Evolutionary conservation across 2,113 vertebrate genomes (phyloP).

Genomic region (Notarius lentiginosus): DNA sequence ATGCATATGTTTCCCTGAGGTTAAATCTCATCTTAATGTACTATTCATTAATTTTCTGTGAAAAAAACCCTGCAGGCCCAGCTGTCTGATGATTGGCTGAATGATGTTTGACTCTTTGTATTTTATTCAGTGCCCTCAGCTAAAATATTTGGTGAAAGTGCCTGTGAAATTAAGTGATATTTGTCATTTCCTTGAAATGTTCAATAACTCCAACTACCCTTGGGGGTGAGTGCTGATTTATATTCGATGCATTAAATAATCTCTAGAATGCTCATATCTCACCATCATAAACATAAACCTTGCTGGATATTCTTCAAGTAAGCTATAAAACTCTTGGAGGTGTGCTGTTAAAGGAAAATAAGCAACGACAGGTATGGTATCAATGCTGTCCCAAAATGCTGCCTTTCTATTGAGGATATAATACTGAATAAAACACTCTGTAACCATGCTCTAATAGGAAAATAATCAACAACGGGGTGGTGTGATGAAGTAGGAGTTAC

Average conservation of each 20-base stretch:
- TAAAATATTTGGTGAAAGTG: not conserved
- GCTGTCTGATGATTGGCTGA: not conserved
- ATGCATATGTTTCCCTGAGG: conserved; percentile 2
- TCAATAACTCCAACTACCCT: not conserved
- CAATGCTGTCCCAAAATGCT: not conserved
- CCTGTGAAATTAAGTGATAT: not conserved
- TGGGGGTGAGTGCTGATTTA: not conserved
- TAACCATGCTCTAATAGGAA: no score
- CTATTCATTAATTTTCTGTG: not conserved
- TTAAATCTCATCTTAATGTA: not conserved
- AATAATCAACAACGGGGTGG: no score
- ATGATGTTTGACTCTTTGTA: not conserved
- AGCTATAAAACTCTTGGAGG: not conserved
- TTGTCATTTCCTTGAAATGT: not conserved
- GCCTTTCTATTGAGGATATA: no score
- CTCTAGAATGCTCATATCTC: not conserved
- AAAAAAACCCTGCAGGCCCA: not conserved
- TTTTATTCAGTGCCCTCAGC: not conserved
- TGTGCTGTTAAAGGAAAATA: not conserved
- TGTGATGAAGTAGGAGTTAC: no score
- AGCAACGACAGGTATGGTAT: not conserved
- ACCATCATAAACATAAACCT: not conserved
- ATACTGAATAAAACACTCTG: no score
- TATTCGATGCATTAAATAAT: not conserved
- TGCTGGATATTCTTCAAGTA: not conserved